Evolutionary conservation across 1,140 invertebrate genomes (phyloP).

Genomic region (Cotesia chilonis): DNA sequence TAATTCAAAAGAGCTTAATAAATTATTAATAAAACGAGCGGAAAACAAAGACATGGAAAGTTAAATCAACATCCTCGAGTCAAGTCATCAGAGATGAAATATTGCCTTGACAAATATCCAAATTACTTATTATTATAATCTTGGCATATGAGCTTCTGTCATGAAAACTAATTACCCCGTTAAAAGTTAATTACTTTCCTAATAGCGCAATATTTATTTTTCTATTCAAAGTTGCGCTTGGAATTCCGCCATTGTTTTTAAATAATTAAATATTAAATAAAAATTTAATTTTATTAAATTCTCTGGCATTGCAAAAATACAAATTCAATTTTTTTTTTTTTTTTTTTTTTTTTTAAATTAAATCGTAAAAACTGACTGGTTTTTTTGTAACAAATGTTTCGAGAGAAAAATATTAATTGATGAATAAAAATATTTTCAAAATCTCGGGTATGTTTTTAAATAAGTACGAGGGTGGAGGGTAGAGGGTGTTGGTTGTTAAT

Average conservation of each 20-base stretch:
- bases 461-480: background rate
- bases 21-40: background rate
- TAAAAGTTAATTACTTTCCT: constrained; percentile 5
- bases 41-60: too few relatives aligned
- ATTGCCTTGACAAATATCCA: constrained; percentile 10
- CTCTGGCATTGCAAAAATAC: too few relatives aligned
- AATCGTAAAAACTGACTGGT: too few relatives aligned
- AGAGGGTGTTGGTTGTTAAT: constrained; percentile 16
- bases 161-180: constrained; percentile 13
- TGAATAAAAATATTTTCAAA: background rate
- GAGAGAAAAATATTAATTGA: too few relatives aligned
- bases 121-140: background rate
- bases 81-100: background rate
- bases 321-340: too few relatives aligned
- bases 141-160: constrained; percentile 1
- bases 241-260: constrained; percentile 16
- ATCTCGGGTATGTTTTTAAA: constrained; percentile 22
- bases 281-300: too few relatives aligned
- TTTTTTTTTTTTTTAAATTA: too few relatives aligned
- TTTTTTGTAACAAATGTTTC: too few relatives aligned
- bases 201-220: constrained; percentile 1
- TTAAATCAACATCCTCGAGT: too few relatives aligned
- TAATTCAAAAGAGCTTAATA: background rate
- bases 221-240: background rate
- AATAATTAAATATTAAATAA: background rate